Evolutionary conservation across 2,888 invertebrate genomes (phyloP), one percentile per base, ranked within the genome.

Genomic region (Perithous albicinctus): DNA sequence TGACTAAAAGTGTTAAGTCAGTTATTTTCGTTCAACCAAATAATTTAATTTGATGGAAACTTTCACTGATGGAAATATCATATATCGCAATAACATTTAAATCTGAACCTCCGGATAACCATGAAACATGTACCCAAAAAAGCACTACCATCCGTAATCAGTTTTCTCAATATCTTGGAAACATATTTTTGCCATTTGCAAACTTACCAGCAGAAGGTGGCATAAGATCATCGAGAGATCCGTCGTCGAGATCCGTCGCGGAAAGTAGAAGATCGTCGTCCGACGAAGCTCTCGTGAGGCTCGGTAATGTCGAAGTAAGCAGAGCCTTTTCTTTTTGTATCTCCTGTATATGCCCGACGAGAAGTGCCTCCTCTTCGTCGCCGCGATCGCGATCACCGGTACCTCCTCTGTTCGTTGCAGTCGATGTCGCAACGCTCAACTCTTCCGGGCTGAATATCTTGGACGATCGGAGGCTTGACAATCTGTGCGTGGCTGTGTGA

Each of bases 231-330:
- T 95, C 95, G 8, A 94, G 93, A 77, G 94, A 94, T 10, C 94
- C 96, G 86, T 97, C 97, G 91, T 97, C 97, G 87, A 96, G 95
- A 93, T 97, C 97, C 26, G 97, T 97, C 91, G 95, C 89, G 94
- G 92, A 92, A n/a, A 91, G 95, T 64, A 98, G 94, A 91, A 98
- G 94, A 93, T 98, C 98, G 92, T 98, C 98, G 92, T 98, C 98
- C 0, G 97, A 97, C 63, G 96, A 96, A 51, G 97, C 96, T 87
- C 97, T 95, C 83, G 97, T 96, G 80, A 97, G 94, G 83, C 96
- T 96, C 41, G 97, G 97, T 89, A 97, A 94, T 80, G 96, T 96
- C 69, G 96, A 96, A 32, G 97, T 97, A 85, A 97, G 93, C 79
- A 96, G 94, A 83, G 96, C 96, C 93, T 97, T 97, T 92, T 97